phyloP scores from a whole-genome alignment of 2,797 vertebrate species.

The Linurgus olivaceus region DNA sequence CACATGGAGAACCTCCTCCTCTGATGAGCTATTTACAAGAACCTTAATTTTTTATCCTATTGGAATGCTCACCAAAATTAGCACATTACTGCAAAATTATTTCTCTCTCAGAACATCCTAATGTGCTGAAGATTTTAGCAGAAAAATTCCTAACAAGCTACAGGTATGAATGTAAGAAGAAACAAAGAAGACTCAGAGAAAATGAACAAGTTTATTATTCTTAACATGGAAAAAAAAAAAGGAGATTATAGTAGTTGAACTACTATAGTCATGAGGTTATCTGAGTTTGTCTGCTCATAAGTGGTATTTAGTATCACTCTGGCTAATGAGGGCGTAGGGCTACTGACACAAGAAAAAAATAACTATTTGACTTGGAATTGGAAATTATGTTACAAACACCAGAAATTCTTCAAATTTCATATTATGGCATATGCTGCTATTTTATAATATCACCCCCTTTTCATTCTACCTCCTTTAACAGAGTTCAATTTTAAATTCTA shows the following conservation, averaged over 20 bases:
- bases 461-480: background rate
- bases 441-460: accelerated
- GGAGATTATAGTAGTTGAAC: background rate
- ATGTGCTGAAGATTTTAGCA: background rate
- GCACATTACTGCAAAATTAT: background rate
- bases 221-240: background rate
- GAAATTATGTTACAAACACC: background rate
- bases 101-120: background rate
- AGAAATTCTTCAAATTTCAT: background rate
- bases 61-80: background rate
- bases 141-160: background rate
- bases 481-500: background rate
- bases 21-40: accelerated
- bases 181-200: background rate
- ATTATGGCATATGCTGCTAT: background rate
- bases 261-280: background rate
- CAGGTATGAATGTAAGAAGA: background rate
- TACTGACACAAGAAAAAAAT: background rate
- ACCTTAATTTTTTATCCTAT: background rate
- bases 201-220: background rate
- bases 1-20: background rate
- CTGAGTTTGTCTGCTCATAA: background rate
- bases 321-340: background rate
- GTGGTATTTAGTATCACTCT: background rate
- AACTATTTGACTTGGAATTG: background rate